phyloP scores from a whole-genome alignment of 2,797 vertebrate species.

The Lutra lutra region DNA sequence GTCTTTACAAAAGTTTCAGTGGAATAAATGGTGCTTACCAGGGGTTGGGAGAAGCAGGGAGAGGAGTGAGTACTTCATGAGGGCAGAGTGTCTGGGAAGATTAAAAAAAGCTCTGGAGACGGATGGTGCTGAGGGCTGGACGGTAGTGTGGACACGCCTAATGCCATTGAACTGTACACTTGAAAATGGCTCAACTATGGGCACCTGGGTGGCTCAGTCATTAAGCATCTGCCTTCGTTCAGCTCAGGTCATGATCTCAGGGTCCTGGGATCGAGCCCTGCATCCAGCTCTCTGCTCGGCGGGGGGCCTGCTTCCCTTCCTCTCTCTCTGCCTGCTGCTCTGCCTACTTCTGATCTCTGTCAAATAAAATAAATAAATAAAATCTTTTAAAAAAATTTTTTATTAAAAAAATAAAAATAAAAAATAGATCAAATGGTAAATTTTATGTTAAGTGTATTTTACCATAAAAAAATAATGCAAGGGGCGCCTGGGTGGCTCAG shows the following conservation, averaged over 20 bases:
- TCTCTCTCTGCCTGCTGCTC: too few species aligned
- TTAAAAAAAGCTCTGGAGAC: not conserved
- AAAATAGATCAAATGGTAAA: not conserved
- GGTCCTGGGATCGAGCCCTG: not conserved
- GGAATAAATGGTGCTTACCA: not conserved
- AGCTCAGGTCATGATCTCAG: not conserved
- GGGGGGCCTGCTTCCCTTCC: not conserved
- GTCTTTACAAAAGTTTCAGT: not conserved
- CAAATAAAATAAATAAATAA: not conserved
- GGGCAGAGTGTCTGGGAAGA: not conserved
- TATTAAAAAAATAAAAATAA: too few species aligned
- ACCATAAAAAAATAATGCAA: not conserved
- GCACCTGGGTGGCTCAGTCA: fast-evolving
- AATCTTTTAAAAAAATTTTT: not conserved
- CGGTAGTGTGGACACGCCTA: fast-evolving
- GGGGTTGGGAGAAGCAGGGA: not conserved
- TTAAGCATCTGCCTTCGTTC: not conserved
- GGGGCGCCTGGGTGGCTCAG: too few species aligned
- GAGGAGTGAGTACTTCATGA: not conserved
- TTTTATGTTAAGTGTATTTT: not conserved
- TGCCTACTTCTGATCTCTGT: not conserved
- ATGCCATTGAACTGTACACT: not conserved
- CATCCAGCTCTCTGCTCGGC: not conserved
- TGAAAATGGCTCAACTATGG: not conserved
- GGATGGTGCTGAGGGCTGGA: too few species aligned